Conservation (phyloP, 2,113 vertebrate species). For the Coracopsis vasa region DNA sequence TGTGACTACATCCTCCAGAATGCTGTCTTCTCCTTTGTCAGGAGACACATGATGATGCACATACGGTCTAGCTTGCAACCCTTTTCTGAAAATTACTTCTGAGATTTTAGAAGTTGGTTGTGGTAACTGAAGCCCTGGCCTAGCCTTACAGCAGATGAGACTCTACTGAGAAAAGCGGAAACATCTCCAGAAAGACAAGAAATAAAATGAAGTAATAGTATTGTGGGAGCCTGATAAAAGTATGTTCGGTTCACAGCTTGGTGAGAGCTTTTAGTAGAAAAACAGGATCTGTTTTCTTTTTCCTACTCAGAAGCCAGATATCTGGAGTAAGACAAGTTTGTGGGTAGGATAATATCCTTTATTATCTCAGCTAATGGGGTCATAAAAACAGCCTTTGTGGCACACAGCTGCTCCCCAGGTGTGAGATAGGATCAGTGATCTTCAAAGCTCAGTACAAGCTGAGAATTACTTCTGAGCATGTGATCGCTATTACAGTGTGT, state of each 20-base stretch:
- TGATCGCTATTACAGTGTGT: background rate
- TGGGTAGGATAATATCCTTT: background rate
- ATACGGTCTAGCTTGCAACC: slow-evolving; percentile 1
- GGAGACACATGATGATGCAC: slow-evolving; percentile 69
- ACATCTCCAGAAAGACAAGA: background rate
- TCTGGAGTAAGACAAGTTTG: background rate
- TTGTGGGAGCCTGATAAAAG: background rate
- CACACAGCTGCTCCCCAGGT: background rate
- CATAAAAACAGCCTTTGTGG: background rate
- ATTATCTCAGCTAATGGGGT: background rate
- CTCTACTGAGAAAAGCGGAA: background rate
- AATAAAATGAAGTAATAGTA: background rate
- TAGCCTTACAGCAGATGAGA: background rate
- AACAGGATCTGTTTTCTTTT: background rate
- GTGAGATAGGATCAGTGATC: background rate
- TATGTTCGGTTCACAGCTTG: background rate
- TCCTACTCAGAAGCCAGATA: background rate
- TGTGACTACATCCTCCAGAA: slow-evolving; percentile 63
- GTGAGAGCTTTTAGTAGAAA: background rate
- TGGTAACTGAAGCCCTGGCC: background rate
- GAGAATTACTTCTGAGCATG: background rate
- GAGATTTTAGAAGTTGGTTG: background rate
- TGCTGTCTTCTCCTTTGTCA: slow-evolving; percentile 65
- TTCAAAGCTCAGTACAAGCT: background rate
- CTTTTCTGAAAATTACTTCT: background rate